phyloP scores from a whole-genome alignment of 2,888 invertebrate genomes.

The Microctonus hyperodae region DNA sequence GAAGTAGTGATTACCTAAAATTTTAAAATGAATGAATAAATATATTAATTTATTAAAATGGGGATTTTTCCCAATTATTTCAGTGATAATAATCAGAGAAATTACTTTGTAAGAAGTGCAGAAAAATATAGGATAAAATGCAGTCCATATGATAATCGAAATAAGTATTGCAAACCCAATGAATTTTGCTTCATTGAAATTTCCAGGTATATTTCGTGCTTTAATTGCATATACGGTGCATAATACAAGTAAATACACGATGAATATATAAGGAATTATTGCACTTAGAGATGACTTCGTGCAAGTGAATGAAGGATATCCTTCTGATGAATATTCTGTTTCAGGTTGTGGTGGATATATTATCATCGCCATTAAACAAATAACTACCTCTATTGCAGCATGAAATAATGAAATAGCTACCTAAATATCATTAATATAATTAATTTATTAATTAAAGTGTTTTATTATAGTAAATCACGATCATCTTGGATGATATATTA shows the following conservation, averaged over 20 bases:
- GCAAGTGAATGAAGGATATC: constrained; percentile 71
- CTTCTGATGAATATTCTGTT: constrained; percentile 65
- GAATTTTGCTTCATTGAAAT: constrained; percentile 79
- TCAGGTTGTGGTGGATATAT: constrained; percentile 70
- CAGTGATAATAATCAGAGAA: not conserved
- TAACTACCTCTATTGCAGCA: constrained; percentile 73
- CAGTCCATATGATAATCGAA: constrained; percentile 80
- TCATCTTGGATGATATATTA: not conserved
- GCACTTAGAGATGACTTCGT: constrained; percentile 67
- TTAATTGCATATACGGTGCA: constrained; percentile 82
- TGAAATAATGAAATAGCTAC: constrained; percentile 72
- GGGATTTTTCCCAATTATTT: not conserved
- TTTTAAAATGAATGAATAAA: not conserved
- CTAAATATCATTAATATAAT: constrained; percentile 53
- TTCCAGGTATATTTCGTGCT: constrained; percentile 80
- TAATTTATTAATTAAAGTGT: not conserved
- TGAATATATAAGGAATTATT: constrained; percentile 72
- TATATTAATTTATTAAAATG: not conserved
- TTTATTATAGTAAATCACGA: not conserved
- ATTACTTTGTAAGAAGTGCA: constrained; percentile 70
- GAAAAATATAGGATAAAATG: constrained; percentile 80
- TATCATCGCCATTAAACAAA: constrained; percentile 69
- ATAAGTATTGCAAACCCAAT: constrained; percentile 85
- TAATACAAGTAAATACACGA: constrained; percentile 73
- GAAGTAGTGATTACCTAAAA: constrained; percentile 63